These are phyloP conservation scores for Hemistola chrysoprasaria DNA, from an alignment of 2,888 invertebrate genomes.

Conservation along the genomic window DNA sequence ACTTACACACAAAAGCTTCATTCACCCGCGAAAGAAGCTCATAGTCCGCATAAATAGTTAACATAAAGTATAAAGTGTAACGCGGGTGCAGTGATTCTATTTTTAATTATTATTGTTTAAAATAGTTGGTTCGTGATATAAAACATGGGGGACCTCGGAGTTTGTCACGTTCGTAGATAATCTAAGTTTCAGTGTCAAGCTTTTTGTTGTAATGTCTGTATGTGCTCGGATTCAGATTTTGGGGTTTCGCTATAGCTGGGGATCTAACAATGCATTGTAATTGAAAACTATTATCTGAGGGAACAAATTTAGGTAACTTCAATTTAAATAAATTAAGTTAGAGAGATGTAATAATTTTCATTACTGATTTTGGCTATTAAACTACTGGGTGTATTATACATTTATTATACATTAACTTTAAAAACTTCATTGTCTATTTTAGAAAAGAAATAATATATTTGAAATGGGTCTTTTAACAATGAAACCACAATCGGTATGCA, in stretches of 20 bases:
- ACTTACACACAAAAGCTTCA: constrained; percentile 39
- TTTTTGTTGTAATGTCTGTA: constrained; percentile 63
- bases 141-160: constrained; percentile 53
- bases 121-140: constrained; percentile 32
- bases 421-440: too few species aligned
- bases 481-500: constrained; percentile 18
- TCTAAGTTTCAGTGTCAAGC: constrained; percentile 64
- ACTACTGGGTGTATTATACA: too few species aligned
- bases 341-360: constrained; percentile 13
- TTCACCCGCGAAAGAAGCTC: constrained; percentile 35
- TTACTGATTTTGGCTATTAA: too few species aligned
- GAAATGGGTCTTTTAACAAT: constrained; percentile 11
- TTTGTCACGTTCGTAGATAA: constrained; percentile 68
- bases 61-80: constrained; percentile 9
- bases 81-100: constrained; percentile 49
- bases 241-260: constrained; percentile 36
- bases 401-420: too few species aligned
- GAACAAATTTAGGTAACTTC: constrained; percentile 45
- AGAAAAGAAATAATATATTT: not conserved
- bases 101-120: constrained; percentile 13
- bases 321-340: too few species aligned
- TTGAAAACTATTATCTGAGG: constrained; percentile 32
- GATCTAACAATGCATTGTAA: constrained; percentile 52
- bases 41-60: too few species aligned
- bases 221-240: constrained; percentile 31